Conservation (phyloP, 2,888 invertebrate species). For the Tetragonula carbonaria region DNA sequence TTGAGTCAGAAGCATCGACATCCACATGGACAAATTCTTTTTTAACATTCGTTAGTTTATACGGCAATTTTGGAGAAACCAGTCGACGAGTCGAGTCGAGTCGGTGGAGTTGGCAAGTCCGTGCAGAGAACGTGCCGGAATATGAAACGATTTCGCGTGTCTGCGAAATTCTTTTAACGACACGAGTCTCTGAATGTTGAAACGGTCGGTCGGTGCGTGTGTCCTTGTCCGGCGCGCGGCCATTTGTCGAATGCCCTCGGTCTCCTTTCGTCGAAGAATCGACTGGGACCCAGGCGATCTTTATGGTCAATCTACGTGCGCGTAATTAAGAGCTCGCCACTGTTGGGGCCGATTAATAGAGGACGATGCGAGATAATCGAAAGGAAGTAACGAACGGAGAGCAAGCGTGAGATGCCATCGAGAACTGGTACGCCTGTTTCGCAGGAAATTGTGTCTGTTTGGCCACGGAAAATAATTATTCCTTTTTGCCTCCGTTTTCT, state of each 20-base stretch:
- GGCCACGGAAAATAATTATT: conserved; percentile 64
- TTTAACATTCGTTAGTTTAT: conserved; percentile 8
- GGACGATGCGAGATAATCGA: conserved; percentile 83
- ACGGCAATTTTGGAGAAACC: conserved; percentile 18
- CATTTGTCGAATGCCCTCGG: conserved; percentile 53
- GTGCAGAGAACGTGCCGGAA: neutral
- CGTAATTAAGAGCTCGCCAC: conserved; percentile 82
- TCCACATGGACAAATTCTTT: neutral
- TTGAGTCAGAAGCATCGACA: neutral
- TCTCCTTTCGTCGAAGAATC: conserved; percentile 76
- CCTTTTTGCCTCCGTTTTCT: neutral
- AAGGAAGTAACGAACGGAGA: conserved; percentile 83
- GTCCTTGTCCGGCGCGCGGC: conserved; percentile 47
- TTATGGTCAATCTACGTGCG: conserved; percentile 82
- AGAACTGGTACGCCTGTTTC: conserved; percentile 58
- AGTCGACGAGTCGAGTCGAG: neutral
- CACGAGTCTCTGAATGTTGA: conserved; percentile 32
- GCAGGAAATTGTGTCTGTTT: conserved; percentile 70
- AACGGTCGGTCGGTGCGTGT: conserved; percentile 36
- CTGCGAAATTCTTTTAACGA: conserved; percentile 56
- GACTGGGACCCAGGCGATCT: conserved; percentile 79
- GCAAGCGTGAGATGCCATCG: conserved; percentile 70
- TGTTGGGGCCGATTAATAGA: conserved; percentile 83
- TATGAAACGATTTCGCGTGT: conserved; percentile 35
- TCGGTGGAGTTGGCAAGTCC: neutral